These are phyloP conservation scores for Illadopsis cleaveri DNA, from an alignment of 2,113 vertebrate genomes.

Conservation along the genomic window DNA sequence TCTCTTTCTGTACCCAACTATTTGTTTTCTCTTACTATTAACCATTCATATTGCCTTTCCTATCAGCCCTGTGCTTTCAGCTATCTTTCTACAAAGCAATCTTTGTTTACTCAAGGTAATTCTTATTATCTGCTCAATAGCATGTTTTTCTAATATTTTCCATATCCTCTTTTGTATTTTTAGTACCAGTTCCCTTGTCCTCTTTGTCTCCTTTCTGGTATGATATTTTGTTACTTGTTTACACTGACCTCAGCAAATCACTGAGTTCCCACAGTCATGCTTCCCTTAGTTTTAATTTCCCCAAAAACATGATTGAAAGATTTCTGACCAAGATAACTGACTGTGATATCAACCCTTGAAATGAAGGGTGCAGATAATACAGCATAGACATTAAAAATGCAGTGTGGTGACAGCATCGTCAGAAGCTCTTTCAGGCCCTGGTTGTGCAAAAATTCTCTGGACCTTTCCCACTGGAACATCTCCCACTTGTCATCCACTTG, in stretches of 20 bases:
- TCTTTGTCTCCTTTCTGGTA: neutral
- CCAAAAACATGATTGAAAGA: neutral
- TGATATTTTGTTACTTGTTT: neutral
- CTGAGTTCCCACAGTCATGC: neutral
- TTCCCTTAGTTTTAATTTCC: neutral
- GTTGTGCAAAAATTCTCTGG: neutral
- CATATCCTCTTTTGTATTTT: neutral
- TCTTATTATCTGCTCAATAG: neutral
- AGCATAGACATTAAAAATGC: neutral
- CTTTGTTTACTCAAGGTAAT: neutral
- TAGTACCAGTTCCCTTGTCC: neutral
- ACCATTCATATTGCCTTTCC: neutral
- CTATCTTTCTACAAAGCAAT: neutral
- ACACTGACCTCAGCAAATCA: neutral
- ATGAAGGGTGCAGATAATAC: neutral
- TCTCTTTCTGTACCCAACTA: neutral
- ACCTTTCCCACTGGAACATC: neutral
- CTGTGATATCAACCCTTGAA: neutral
- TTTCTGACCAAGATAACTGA: neutral
- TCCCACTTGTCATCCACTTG: neutral
- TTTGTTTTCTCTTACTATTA: neutral
- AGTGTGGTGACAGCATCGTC: neutral
- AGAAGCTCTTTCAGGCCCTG: neutral
- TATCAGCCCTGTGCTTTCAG: neutral
- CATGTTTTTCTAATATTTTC: neutral